Percentiles rank a stretch among this genome's conserved stretches.
Evolutionary conservation across 2,113 vertebrate genomes (phyloP).

Genomic region (Trachemys scripta): DNA sequence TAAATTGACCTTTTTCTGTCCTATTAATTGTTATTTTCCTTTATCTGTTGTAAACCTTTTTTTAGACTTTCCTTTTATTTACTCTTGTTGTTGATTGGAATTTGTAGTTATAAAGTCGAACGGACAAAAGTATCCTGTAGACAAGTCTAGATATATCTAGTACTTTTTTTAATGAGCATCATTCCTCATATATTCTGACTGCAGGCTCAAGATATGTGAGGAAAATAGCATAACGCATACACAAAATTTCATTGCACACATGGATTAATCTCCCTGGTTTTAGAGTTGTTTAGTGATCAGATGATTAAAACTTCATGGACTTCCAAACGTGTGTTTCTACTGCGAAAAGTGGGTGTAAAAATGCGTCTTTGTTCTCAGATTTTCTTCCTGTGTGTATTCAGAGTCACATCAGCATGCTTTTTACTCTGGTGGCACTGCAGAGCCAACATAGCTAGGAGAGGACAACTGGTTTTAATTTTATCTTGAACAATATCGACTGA

Average conservation of each 20-base stretch:
- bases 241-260: neutral
- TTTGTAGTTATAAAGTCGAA: neutral
- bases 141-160: neutral
- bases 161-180: neutral
- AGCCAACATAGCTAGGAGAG: neutral
- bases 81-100: neutral
- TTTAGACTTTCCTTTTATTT: neutral
- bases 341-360: neutral
- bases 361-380: neutral
- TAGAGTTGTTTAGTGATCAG: neutral
- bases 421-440: neutral
- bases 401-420: rapidly evolving
- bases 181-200: neutral
- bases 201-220: neutral
- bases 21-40: neutral
- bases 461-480: neutral
- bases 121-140: neutral
- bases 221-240: neutral
- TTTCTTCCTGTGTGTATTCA: neutral
- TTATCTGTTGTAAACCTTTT: neutral
- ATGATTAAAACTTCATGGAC: neutral
- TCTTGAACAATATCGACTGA: neutral
- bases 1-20: neutral
- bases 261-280: neutral
- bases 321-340: neutral